Conservation (phyloP, 2,797 vertebrate species). For the Oreortyx pictus region DNA sequence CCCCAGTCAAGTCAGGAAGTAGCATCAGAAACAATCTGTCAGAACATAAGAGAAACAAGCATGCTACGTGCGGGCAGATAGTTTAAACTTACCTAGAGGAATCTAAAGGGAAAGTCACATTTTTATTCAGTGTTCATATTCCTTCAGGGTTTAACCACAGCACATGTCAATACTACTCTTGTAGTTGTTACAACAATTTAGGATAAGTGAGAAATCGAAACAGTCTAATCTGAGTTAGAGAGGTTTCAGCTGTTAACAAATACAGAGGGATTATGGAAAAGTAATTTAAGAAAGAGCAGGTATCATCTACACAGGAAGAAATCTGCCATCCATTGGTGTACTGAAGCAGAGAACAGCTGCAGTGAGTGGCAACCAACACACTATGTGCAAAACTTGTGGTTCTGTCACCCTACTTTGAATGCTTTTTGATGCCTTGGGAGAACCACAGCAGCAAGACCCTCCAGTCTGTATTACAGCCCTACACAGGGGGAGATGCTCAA, state of each 20-base stretch:
- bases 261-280: not conserved
- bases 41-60: not conserved
- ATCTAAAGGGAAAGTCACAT: not conserved
- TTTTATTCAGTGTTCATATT: not conserved
- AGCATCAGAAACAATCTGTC: not conserved
- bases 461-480: not conserved
- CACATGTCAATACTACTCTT: not conserved
- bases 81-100: not conserved
- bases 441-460: not conserved
- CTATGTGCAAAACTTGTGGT: not conserved
- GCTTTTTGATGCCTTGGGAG: not conserved
- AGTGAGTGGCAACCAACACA: not conserved
- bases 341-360: not conserved
- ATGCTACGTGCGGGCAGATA: not conserved
- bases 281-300: not conserved
- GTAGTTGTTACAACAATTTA: not conserved
- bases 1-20: constrained; percentile 5
- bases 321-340: not conserved
- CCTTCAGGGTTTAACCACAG: not conserved
- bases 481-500: not conserved
- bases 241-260: not conserved
- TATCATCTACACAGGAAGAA: not conserved
- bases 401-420: not conserved
- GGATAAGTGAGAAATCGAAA: not conserved
- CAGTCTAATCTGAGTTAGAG: not conserved